Conservation (phyloP, 2,888 invertebrate genomes). For the Amblyjoppa fuscipennis region DNA sequence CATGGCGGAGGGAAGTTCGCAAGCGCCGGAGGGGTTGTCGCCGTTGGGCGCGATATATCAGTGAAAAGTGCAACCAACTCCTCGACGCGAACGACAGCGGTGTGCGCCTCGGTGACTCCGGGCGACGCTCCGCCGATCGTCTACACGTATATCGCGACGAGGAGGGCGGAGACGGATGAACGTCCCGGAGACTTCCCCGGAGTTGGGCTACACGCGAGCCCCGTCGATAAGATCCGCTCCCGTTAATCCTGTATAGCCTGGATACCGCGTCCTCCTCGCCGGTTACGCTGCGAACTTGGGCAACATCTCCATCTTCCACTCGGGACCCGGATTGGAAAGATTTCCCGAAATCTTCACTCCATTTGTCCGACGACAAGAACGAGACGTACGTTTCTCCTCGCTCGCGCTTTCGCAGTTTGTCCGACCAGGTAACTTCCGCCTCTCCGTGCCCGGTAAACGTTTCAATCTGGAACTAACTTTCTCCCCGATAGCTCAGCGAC, state of each 20-base stretch:
- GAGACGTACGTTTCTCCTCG: conserved; percentile 1
- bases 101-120: conserved; percentile 50
- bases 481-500: conserved; percentile 23
- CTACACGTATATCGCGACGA: conserved; percentile 12
- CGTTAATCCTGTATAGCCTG: conserved; percentile 63
- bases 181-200: conserved; percentile 23
- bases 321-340: conserved; percentile 56
- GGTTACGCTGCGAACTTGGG: conserved; percentile 33
- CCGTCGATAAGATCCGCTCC: conserved; percentile 64
- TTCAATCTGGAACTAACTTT: conserved; percentile 64
- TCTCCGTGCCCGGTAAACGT: conserved; percentile 54
- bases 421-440: conserved; percentile 54
- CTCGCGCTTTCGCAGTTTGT: conserved; percentile 42
- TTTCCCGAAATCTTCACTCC: conserved; percentile 63
- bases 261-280: conserved; percentile 12
- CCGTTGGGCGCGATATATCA: conserved; percentile 60
- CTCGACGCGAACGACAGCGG: conserved; percentile 59
- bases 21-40: conserved; percentile 22
- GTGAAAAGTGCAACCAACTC: conserved; percentile 70
- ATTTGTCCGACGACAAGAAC: conserved; percentile 53
- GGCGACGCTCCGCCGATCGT: conserved; percentile 27
- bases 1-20: conserved; percentile 25
- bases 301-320: conserved; percentile 33
- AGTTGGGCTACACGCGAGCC: conserved; percentile 48
- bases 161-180: conserved; percentile 44